A percentile compares a stretch with the other conserved stretches of the same genome.
phyloP scores from a whole-genome alignment of 2,888 invertebrate species.

The Drosophila percnosoma region DNA sequence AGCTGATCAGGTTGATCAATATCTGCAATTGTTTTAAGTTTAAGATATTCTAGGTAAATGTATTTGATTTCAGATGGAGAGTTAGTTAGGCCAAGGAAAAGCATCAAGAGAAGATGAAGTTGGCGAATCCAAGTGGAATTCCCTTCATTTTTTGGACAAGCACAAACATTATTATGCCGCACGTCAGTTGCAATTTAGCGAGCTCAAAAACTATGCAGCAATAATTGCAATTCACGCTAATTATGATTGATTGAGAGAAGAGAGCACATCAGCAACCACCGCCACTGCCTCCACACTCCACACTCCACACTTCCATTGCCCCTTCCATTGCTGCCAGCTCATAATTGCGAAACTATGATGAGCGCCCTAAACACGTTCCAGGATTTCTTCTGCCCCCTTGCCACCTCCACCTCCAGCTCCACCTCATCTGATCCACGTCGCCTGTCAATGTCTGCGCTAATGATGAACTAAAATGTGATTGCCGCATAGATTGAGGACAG shows the following conservation, averaged over 20 bases:
- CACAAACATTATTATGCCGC: constrained; percentile 41
- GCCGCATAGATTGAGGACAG: constrained; percentile 33
- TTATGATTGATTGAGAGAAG: constrained; percentile 75
- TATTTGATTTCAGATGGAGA: background rate
- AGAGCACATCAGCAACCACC: background rate
- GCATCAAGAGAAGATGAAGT: background rate
- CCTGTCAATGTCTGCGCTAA: constrained; percentile 76
- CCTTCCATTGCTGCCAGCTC: constrained; percentile 7
- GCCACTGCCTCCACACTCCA: background rate
- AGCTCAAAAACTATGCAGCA: constrained; percentile 64
- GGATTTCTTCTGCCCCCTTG: background rate
- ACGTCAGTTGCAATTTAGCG: constrained; percentile 69
- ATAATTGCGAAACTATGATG: constrained; percentile 77
- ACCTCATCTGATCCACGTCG: constrained; percentile 22
- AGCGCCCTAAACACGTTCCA: constrained; percentile 36
- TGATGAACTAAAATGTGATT: constrained; percentile 78
- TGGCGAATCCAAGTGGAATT: constrained; percentile 7
- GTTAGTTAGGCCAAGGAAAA: background rate
- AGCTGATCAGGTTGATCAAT: background rate
- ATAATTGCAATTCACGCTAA: constrained; percentile 80
- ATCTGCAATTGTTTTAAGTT: background rate
- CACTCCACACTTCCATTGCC: background rate
- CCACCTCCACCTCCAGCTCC: background rate
- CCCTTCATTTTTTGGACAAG: constrained; percentile 1
- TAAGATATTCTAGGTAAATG: background rate